These are phyloP conservation scores for Chironomus striatipennis DNA, from an alignment of 1,140 invertebrate species.

Conservation along the genomic window DNA sequence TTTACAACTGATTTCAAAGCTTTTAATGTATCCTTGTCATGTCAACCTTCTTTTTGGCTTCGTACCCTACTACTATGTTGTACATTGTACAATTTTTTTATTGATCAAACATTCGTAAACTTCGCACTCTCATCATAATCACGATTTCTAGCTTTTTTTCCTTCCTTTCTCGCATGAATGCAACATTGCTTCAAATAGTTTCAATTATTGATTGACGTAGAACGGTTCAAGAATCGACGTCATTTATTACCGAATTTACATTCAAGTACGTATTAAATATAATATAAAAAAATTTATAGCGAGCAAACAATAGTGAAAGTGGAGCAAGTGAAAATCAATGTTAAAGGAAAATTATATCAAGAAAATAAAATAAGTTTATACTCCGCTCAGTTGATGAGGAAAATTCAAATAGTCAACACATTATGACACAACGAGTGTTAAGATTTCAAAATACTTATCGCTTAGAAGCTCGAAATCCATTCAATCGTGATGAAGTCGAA, in stretches of 20 bases:
- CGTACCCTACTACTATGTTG: neutral
- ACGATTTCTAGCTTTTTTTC: too few relatives aligned
- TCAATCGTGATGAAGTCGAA: neutral
- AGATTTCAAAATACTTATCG: slow-evolving; percentile 19
- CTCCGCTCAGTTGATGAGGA: too few relatives aligned
- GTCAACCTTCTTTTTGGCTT: neutral
- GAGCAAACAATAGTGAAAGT: neutral
- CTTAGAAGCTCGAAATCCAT: neutral
- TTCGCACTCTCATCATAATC: neutral
- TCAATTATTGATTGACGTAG: neutral
- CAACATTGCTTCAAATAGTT: neutral
- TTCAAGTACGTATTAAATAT: neutral
- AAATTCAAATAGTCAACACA: too few relatives aligned
- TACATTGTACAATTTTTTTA: neutral
- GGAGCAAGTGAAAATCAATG: neutral
- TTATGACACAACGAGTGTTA: neutral
- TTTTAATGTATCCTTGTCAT: neutral
- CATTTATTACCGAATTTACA: neutral
- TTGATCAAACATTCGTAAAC: slow-evolving; percentile 7
- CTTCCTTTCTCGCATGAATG: neutral
- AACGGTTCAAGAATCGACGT: neutral
- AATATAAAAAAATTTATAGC: too few relatives aligned
- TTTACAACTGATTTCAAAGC: neutral
- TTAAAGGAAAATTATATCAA: too few relatives aligned
- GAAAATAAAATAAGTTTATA: too few relatives aligned